Evolutionary conservation across 2,797 vertebrate genomes (phyloP), one percentile per base, ranked within the genome.

Genomic region (Macropus fuliginosus): DNA sequence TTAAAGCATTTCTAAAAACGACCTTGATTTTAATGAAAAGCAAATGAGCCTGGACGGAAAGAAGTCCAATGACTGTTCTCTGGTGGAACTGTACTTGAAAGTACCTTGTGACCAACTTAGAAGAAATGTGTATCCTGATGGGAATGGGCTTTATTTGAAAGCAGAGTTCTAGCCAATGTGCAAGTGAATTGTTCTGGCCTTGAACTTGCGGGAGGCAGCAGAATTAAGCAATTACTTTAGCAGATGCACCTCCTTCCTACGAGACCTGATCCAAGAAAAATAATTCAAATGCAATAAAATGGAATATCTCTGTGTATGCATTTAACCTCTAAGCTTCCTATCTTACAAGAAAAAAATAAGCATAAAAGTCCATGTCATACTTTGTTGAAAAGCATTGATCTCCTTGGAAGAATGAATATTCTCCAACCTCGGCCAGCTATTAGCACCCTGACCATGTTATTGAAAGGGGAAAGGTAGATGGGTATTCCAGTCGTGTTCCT

Each of bases 1-100:
- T 90, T 95, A 93, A 95, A 96, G 34, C 55, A 93, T 97, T 97
- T 96, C 94, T 92, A 59, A 93, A 92, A 95, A 89, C 91, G 55
- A 31, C 94, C 95, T 90, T 97, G 96, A 18, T 62, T 95, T 97
- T 97, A 96, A 95, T 96, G 93, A 97, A 90, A 95, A 96, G 56
- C 92, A 93, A 94, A 96, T n/a, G 93, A 97, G 54, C 94, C 92
- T 4, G 46, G 40, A 89, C 54, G 57, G 54, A 92, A 94, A 96
- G 50, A 62, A 96, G 56, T 92, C 81, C 62, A 94, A 92, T 95
- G 28, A 89, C 24, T 10, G 62, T 66, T 91, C 34, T 94, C 34
- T 81, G 40, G 55, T 55, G 50, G 92, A 93, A 81, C 0, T 31
- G n/a, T 62, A 29, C 50, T 40, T 55, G 91, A 95, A 96, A 96